Evolutionary conservation across 1,140 invertebrate genomes (phyloP).

Genomic region (Hyles euphorbiae): DNA sequence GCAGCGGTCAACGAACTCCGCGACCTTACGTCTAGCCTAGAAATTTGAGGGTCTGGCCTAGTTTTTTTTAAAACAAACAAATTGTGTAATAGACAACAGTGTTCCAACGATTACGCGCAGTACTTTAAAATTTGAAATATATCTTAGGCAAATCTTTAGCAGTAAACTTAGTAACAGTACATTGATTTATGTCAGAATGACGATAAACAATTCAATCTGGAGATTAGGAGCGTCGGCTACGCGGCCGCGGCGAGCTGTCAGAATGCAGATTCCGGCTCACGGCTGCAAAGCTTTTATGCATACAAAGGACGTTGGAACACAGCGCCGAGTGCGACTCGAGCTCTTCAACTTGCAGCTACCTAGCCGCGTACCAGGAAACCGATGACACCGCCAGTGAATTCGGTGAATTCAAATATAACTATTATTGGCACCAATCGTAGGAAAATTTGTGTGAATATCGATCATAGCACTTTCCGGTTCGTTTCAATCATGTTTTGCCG

Average conservation of each 20-base stretch:
- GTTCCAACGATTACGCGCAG: background rate
- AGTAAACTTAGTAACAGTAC: background rate
- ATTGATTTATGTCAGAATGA: conserved; percentile 11
- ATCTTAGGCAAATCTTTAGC: too few species aligned
- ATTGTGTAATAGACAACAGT: conserved; percentile 18
- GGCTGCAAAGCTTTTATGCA: conserved; percentile 42
- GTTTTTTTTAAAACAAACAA: conserved; percentile 33
- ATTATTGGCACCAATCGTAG: too few species aligned
- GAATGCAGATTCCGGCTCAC: conserved; percentile 25
- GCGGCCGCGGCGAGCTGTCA: conserved; percentile 17
- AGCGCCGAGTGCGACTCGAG: conserved; percentile 14
- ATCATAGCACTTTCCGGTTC: too few species aligned
- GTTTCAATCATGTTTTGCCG: too few species aligned
- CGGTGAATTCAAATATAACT: too few species aligned
- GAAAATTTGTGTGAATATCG: too few species aligned
- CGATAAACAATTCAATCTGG: conserved; percentile 21
- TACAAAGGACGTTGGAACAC: conserved; percentile 42
- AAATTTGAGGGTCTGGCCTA: conserved; percentile 63
- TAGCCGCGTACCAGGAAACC: too few species aligned
- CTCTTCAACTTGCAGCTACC: background rate
- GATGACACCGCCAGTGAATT: too few species aligned
- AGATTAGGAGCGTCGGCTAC: conserved; percentile 14
- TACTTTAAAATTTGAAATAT: background rate
- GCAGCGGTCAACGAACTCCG: conserved; percentile 54
- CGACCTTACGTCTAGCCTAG: conserved; percentile 59